Evolutionary conservation across 2,888 invertebrate genomes (phyloP), one percentile per base, ranked within the genome.

Genomic region (Ferdinandea cuprea): DNA sequence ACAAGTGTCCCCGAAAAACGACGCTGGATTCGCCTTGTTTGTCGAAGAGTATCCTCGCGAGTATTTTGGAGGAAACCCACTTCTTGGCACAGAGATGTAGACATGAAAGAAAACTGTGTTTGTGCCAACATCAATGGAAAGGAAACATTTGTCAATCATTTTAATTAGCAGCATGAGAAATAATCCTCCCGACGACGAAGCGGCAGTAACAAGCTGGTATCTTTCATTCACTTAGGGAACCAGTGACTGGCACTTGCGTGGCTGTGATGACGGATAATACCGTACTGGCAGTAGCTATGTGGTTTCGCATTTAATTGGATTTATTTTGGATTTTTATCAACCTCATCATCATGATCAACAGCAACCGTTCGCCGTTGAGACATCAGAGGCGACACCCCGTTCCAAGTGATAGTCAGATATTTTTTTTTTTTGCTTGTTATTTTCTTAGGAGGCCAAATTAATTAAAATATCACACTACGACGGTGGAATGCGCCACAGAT

Each of bases 111-210:
- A 73, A 84, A 73, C 65, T 79, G 74, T 79, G 72, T 69, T 79
- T 85, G 25, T 80, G 85, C 85, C 85, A 81, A 85, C 85, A 77
- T 85, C 85, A 85, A 85, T 80, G 85, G 69, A 79, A 85, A 83
- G 85, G 85, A 85, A 85, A 85, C 85, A 85, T 85, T 85, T 85
- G 85, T 85, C 85, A 85, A 85, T 85, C 85, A 83, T 77, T 76
- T 85, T 85, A 85, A 85, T 85, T 85, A 85, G 85, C 84, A 84
- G 84, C 8, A 84, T 65, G 79, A 79, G 74, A 52, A 78, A 79
- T 84, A 84, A 84, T 84, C 73, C 79, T 69, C 40, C n/a, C 35
- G 48, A 71, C n/a, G n/a, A n/a, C n/a, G n/a, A n/a, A n/a, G n/a
- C n/a, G 42, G 65, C 40, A 42, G 65, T 66, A 83, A 77, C 83